Evolutionary conservation across 2,113 vertebrate genomes (phyloP).

Genomic region (Caretta caretta): DNA sequence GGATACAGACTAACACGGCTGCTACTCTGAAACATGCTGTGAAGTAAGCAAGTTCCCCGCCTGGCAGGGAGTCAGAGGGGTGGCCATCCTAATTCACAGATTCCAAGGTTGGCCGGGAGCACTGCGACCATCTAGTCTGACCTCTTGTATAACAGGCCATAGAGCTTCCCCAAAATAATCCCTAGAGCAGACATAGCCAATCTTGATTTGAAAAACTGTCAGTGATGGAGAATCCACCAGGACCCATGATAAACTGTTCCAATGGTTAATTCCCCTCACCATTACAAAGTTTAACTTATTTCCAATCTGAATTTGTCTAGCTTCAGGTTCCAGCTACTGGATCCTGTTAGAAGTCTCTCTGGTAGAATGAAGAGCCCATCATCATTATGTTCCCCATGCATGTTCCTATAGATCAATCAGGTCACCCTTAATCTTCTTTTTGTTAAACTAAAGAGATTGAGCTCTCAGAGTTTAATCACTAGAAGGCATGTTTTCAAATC

Average conservation of each 20-base stretch:
- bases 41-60: slow-evolving; percentile 3
- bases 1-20: too few relatives aligned
- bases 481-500: not conserved
- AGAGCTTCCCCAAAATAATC: not conserved
- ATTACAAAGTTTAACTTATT: not conserved
- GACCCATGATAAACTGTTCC: not conserved
- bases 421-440: not conserved
- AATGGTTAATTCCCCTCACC: too few relatives aligned
- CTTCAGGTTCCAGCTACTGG: too few relatives aligned
- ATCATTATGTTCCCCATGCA: not conserved
- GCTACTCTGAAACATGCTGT: not conserved
- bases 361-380: too few relatives aligned
- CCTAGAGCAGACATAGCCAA: not conserved
- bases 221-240: not conserved
- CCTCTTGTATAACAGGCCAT: not conserved
- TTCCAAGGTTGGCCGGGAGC: not conserved
- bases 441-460: not conserved
- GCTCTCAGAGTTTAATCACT: not conserved
- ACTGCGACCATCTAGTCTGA: not conserved
- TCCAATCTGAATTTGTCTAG: too few relatives aligned
- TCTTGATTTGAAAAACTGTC: not conserved
- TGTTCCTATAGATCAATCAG: not conserved
- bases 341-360: too few relatives aligned
- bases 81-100: not conserved
- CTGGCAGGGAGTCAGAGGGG: not conserved